phyloP scores from a whole-genome alignment of 2,888 invertebrate species.

The Melanophora roralis region DNA sequence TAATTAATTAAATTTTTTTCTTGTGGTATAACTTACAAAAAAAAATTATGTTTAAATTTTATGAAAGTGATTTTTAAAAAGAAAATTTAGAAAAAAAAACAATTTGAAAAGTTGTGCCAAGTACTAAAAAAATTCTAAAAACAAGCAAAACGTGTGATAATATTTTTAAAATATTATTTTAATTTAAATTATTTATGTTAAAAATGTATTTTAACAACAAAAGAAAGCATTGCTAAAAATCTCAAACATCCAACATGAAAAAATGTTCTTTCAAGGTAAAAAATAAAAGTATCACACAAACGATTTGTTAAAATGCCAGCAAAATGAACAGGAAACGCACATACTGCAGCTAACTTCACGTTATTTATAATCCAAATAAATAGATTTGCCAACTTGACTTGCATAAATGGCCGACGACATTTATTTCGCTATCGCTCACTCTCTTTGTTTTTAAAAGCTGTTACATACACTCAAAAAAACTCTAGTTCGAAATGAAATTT shows the following conservation, averaged over 20 bases:
- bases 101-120: constrained; percentile 76
- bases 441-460: background rate
- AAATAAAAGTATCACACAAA: constrained; percentile 23
- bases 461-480: background rate
- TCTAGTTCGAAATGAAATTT: background rate
- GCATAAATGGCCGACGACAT: background rate
- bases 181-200: constrained; percentile 61
- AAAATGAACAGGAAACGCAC: constrained; percentile 51
- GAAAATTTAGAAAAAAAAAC: constrained; percentile 33
- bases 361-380: background rate
- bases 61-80: background rate
- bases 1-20: constrained; percentile 23
- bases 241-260: background rate
- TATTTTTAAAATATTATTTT: constrained; percentile 71
- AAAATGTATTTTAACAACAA: constrained; percentile 28
- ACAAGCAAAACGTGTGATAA: constrained; percentile 75
- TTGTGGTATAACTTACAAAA: constrained; percentile 25
- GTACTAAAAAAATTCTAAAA: constrained; percentile 71
- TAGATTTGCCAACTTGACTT: background rate
- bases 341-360: constrained; percentile 41
- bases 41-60: constrained; percentile 9
- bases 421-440: background rate
- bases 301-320: constrained; percentile 8
- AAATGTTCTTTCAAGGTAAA: background rate
- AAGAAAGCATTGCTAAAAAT: constrained; percentile 5